A percentile compares a stretch with the other conserved stretches of the same genome.
Evolutionary conservation across 2,113 vertebrate species (phyloP).

Genomic region (Vidua macroura): DNA sequence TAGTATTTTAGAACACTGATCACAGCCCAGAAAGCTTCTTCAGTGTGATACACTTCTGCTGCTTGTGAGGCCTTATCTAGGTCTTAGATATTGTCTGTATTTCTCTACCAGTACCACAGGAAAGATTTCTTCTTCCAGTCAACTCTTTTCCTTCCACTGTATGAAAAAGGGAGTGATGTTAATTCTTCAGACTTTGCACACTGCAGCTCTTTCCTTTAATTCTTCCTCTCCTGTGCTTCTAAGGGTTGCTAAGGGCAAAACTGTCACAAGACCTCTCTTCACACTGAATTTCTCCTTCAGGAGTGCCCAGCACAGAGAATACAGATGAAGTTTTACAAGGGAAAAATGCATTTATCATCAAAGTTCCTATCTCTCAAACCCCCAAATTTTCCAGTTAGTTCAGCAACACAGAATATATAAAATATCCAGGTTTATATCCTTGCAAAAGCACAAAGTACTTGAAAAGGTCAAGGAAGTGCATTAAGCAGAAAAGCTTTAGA

Average conservation of each 20-base stretch:
- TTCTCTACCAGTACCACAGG: neutral
- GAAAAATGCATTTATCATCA: neutral
- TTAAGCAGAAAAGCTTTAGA: neutral
- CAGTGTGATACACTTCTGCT: neutral
- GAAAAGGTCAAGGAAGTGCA: neutral
- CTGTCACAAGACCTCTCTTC: constrained; percentile 27
- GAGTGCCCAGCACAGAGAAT: neutral
- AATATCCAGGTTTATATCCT: neutral
- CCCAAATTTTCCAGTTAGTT: neutral
- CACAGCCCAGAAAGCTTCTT: neutral
- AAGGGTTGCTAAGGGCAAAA: constrained; percentile 13
- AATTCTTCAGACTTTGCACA: constrained; percentile 12
- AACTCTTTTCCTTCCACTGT: neutral
- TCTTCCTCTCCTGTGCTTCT: neutral
- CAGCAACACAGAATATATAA: neutral
- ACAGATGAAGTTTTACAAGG: neutral
- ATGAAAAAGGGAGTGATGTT: neutral
- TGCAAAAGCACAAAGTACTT: neutral
- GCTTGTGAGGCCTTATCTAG: neutral
- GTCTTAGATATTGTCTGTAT: neutral
- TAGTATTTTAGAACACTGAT: neutral
- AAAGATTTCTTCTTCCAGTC: neutral
- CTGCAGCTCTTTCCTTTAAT: neutral
- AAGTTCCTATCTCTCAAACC: neutral
- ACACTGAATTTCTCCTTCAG: neutral